Evolutionary conservation across 2,888 invertebrate species (phyloP), one percentile per base, ranked within the genome.

Genomic region (Dynastes tityus): DNA sequence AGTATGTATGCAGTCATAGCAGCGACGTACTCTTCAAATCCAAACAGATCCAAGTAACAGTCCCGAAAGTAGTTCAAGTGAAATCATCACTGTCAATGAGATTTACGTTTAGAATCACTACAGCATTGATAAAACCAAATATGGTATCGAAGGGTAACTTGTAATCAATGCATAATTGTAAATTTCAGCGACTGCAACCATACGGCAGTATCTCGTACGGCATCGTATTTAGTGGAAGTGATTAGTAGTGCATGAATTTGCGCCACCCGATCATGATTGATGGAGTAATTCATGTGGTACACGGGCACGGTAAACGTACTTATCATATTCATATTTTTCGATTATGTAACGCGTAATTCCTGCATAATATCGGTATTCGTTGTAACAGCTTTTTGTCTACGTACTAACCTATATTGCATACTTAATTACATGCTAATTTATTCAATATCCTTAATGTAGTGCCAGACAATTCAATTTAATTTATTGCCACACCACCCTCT

Each of bases 31-130:
- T 32, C 32, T 4, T 61, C 22, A 27, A 63, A 32, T n/a, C 22
- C 63, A 9, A 63, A 63, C 63, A 13, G 63, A 63, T 63, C 32
- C 32, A 32, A 32, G n/a, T 45, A 55, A 32, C 29, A 37, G 32
- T 22, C 27, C 61, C 73, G 45, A 61, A 74, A 74, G 73, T 74
- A 74, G 73, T 74, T 74, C 73, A 74, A 74, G 73, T 74, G 61
- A 74, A 61, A 16, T 61, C 61, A 61, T 74, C 61, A 11, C 61
- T 29, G 51, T 53, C 68, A 63, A 45, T 71, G 32, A 55, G 29
- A 71, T 71, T n/a, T 55, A 9, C 11, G 53, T 74, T 49, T 63
- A 45, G 63, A 61, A 27, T 74, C 37, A 61, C 45, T 32, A 32
- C 58, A 61, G 22, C 73, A 74, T 74, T 74, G 61, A 74, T 74